Percentiles rank a stretch among this genome's conserved stretches.
phyloP scores from a whole-genome alignment of 2,797 vertebrate genomes.

The Anabacerthia variegaticeps region DNA sequence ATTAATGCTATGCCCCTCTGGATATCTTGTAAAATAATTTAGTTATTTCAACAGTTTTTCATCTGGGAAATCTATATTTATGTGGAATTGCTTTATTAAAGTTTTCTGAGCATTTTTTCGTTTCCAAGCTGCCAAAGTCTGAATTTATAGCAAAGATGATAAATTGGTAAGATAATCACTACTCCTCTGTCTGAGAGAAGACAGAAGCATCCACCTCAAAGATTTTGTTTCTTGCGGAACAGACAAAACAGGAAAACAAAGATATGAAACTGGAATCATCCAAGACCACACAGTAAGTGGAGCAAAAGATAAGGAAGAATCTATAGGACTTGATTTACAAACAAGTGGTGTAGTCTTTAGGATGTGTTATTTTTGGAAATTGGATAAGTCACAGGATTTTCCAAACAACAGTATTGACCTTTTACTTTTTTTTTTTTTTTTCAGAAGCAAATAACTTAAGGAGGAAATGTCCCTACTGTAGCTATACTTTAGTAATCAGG shows the following conservation, averaged over 20 bases:
- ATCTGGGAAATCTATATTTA: not conserved
- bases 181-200: not conserved
- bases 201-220: not conserved
- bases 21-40: not conserved
- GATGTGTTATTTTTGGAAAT: not conserved
- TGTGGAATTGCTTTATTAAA: not conserved
- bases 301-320: not conserved
- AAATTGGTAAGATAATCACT: not conserved
- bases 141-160: not conserved
- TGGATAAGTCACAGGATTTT: not conserved
- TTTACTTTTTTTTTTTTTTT: not conserved
- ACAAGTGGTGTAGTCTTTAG: not conserved
- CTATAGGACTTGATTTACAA: not conserved
- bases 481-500: not conserved
- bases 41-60: not conserved
- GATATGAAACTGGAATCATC: not conserved
- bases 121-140: not conserved
- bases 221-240: not conserved
- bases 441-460: not conserved
- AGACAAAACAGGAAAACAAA: not conserved
- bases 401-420: not conserved
- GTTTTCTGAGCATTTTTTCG: not conserved
- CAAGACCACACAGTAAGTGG: not conserved
- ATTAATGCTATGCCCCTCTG: not conserved
- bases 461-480: not conserved